Evolutionary conservation across 2,797 vertebrate species (phyloP).

Genomic region (Hippoglossus hippoglossus): DNA sequence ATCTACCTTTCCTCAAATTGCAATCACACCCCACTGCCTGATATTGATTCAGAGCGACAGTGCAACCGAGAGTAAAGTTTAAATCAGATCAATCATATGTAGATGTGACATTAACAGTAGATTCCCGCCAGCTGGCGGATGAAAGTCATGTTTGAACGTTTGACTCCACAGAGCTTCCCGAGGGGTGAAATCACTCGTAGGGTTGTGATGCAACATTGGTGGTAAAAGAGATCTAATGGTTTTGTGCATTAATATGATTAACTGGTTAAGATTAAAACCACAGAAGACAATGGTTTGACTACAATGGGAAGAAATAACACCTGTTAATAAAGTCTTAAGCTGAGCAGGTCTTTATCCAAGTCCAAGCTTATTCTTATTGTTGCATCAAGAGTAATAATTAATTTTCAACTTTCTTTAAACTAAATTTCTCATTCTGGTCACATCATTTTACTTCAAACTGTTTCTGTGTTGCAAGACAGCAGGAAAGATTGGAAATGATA

Average conservation of each 20-base stretch:
- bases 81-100: conserved; percentile 86
- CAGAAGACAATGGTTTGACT: conserved; percentile 10
- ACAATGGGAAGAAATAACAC: neutral
- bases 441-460: too few species aligned
- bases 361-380: too few species aligned
- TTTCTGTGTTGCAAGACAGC: too few species aligned
- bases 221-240: conserved; percentile 18
- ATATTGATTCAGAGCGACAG: conserved; percentile 75
- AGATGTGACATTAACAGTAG: conserved; percentile 87
- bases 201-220: conserved; percentile 49
- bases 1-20: conserved; percentile 51
- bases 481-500: too few species aligned
- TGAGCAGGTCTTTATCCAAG: neutral
- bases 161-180: conserved; percentile 59
- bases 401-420: too few species aligned
- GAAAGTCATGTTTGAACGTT: conserved; percentile 86
- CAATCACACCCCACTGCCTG: conserved; percentile 50
- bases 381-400: too few species aligned
- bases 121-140: conserved; percentile 78
- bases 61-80: conserved; percentile 74
- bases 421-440: too few species aligned
- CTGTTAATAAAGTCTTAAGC: neutral
- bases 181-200: conserved; percentile 34
- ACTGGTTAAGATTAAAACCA: conserved; percentile 10
- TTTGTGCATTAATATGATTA: conserved; percentile 35